phyloP scores from a whole-genome alignment of 2,113 vertebrate species.

The Genyomyrus donnyi region DNA sequence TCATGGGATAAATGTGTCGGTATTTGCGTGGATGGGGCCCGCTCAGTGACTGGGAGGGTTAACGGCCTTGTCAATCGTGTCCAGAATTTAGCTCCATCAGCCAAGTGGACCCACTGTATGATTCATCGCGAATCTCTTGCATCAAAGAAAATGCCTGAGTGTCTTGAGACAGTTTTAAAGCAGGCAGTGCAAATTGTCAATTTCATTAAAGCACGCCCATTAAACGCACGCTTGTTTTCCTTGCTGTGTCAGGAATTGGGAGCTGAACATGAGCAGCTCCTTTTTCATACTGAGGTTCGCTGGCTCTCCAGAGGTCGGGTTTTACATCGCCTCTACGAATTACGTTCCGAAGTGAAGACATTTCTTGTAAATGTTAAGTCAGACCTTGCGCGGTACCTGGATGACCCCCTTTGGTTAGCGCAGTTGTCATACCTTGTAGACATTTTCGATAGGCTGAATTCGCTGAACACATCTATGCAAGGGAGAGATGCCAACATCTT shows the following conservation, averaged over 20 bases:
- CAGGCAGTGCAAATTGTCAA: not conserved
- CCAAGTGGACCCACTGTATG: not conserved
- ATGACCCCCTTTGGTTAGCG: too few species aligned
- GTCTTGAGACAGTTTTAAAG: not conserved
- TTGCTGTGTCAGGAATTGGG: not conserved
- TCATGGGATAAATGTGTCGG: not conserved
- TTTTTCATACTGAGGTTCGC: too few species aligned
- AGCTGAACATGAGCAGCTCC: not conserved
- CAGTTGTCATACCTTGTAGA: too few species aligned
- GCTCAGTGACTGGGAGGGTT: not conserved
- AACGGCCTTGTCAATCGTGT: not conserved
- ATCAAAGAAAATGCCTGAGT: not conserved
- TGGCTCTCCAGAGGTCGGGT: too few species aligned
- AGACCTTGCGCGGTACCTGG: too few species aligned
- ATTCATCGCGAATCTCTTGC: not conserved
- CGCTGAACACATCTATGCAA: too few species aligned
- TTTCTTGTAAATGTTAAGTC: too few species aligned
- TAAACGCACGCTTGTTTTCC: not conserved
- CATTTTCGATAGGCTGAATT: too few species aligned
- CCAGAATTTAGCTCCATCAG: not conserved
- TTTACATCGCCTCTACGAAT: too few species aligned
- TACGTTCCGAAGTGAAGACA: too few species aligned
- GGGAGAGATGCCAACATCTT: too few species aligned
- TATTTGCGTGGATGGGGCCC: not conserved
- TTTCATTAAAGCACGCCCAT: not conserved